Conservation (phyloP, 1,140 invertebrate genomes). For the Melitaea cinxia region DNA sequence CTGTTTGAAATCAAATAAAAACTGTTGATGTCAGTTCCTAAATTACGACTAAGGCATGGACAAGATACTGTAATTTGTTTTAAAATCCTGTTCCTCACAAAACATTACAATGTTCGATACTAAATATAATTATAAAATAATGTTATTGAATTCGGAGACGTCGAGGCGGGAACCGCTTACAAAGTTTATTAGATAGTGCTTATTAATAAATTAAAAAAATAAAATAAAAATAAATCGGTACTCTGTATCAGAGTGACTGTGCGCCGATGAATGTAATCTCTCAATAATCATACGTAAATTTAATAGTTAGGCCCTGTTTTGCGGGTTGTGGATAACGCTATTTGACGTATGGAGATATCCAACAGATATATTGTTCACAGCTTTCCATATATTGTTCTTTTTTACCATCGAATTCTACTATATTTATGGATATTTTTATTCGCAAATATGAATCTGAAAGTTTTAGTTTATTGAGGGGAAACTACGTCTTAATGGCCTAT, state of each 20-base stretch:
- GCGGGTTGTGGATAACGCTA: too few relatives aligned
- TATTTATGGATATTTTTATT: too few relatives aligned
- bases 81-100: slow-evolving; percentile 5
- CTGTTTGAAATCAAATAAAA: not conserved
- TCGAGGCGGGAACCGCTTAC: slow-evolving; percentile 42
- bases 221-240: slow-evolving; percentile 53
- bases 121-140: slow-evolving; percentile 2
- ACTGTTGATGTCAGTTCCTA: slow-evolving; percentile 13
- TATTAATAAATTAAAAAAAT: slow-evolving; percentile 60
- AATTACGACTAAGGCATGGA: not conserved
- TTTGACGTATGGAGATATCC: too few relatives aligned
- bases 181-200: slow-evolving; percentile 71
- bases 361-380: too few relatives aligned
- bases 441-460: too few relatives aligned
- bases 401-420: too few relatives aligned
- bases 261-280: slow-evolving; percentile 64
- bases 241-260: slow-evolving; percentile 76
- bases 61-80: slow-evolving; percentile 3
- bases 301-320: too few relatives aligned
- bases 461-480: too few relatives aligned
- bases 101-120: not conserved
- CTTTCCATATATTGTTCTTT: too few relatives aligned
- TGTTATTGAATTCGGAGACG: not conserved
- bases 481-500: too few relatives aligned
- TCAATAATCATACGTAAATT: slow-evolving; percentile 22